Conservation (phyloP, 92 coral and sea anemone species). For the Phenganax marumi region DNA sequence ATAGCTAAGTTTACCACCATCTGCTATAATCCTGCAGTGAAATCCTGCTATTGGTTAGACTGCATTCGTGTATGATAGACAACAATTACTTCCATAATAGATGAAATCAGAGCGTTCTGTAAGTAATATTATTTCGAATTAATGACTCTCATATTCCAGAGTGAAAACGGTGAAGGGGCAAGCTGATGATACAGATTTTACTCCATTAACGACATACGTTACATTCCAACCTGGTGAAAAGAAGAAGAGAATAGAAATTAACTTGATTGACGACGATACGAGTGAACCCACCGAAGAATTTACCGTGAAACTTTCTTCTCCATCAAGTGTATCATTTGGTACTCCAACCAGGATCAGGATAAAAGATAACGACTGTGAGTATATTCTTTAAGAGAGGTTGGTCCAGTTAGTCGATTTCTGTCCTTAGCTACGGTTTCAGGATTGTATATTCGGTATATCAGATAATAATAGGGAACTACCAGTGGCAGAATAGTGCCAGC, state of each 20-base stretch:
- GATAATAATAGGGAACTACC: no score
- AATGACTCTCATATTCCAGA: not conserved
- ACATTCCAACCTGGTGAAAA: slow-evolving; percentile 21
- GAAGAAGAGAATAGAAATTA: not conserved
- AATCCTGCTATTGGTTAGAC: no score
- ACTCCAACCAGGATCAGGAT: not conserved
- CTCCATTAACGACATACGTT: not conserved
- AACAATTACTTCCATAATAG: no score
- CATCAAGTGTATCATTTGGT: not conserved
- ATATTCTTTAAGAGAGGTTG: not conserved
- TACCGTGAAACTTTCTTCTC: slow-evolving; percentile 13
- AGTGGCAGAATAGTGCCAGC: no score
- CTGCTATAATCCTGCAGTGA: no score
- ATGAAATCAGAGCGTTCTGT: no score
- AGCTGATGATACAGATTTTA: slow-evolving; percentile 13
- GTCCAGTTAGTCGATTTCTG: not conserved
- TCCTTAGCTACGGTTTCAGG: no score
- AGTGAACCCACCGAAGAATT: not conserved
- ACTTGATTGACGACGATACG: slow-evolving; percentile 17
- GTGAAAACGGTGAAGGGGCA: not conserved
- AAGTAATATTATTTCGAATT: no score
- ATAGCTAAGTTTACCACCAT: no score
- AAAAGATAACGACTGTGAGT: not conserved
- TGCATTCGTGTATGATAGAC: no score
- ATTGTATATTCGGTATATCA: no score